Evolutionary conservation across 2,888 invertebrate species (phyloP).

Genomic region (Autographa gamma): DNA sequence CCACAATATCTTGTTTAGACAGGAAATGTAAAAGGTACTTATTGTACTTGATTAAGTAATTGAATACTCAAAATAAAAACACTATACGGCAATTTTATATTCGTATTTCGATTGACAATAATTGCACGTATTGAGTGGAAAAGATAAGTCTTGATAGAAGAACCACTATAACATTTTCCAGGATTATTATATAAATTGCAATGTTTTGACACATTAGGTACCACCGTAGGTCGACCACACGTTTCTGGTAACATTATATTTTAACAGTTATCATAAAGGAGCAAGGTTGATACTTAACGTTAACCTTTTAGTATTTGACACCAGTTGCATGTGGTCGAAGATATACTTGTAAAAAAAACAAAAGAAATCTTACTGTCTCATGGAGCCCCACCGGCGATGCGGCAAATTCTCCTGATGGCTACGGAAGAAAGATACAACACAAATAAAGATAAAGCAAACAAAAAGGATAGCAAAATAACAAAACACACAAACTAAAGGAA

Average conservation of each 20-base stretch:
- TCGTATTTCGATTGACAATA: no score
- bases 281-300: no score
- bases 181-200: neutral
- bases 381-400: slow-evolving; percentile 87
- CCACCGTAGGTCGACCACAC: no score
- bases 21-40: no score
- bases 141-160: no score
- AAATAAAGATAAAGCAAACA: slow-evolving; percentile 73
- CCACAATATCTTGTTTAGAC: neutral
- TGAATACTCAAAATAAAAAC: no score
- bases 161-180: no score
- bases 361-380: slow-evolving; percentile 86
- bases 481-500: slow-evolving; percentile 45
- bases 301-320: no score
- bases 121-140: no score
- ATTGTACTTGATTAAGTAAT: no score
- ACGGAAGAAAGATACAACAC: slow-evolving; percentile 75
- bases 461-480: slow-evolving; percentile 56
- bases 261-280: no score
- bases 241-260: neutral
- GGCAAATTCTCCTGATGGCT: slow-evolving; percentile 88
- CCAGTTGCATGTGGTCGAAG: neutral
- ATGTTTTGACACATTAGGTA: slow-evolving; percentile 22
- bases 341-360: slow-evolving; percentile 43
- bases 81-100: no score